These are phyloP conservation scores for Acanthurus leucopareius DNA, from an alignment of 2,797 vertebrate genomes.

Conservation along the genomic window DNA sequence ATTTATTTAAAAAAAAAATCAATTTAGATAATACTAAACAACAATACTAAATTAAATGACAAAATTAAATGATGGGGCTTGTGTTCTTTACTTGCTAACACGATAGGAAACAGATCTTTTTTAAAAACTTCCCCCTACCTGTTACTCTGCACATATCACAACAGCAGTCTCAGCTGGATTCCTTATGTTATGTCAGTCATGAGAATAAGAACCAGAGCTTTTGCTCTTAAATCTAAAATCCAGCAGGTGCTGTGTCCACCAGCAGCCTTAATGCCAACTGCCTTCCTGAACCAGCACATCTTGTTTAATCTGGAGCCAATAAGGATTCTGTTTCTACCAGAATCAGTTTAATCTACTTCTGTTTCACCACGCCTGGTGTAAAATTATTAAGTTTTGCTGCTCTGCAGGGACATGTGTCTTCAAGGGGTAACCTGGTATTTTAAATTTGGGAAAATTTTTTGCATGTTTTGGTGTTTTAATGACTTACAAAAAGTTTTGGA, in stretches of 20 bases:
- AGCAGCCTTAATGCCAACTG: conserved; percentile 17
- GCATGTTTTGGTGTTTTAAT: too few species aligned
- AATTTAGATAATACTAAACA: too few species aligned
- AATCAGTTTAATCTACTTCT: conserved; percentile 19
- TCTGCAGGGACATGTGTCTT: too few species aligned
- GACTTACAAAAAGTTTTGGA: too few species aligned
- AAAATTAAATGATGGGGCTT: too few species aligned
- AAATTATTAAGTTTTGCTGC: conserved; percentile 20
- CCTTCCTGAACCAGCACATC: conserved; percentile 16
- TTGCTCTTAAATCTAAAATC: conserved; percentile 1
- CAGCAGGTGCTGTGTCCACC: conserved; percentile 14
- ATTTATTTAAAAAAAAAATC: too few species aligned
- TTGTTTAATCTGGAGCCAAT: conserved; percentile 15
- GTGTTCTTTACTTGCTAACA: not conserved
- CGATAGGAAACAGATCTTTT: not conserved
- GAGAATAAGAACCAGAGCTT: conserved; percentile 3
- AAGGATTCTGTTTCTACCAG: conserved; percentile 20
- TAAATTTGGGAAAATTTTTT: too few species aligned
- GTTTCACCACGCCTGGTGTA: conserved; percentile 15
- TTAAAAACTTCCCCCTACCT: not conserved
- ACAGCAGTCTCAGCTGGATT: conserved; percentile 29
- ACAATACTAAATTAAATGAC: too few species aligned
- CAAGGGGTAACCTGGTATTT: too few species aligned
- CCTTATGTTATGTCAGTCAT: conserved; percentile 8
- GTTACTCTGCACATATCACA: not conserved